phyloP scores from a whole-genome alignment of 2,113 vertebrate genomes.

The Sinocyclocheilus anophthalmus region DNA sequence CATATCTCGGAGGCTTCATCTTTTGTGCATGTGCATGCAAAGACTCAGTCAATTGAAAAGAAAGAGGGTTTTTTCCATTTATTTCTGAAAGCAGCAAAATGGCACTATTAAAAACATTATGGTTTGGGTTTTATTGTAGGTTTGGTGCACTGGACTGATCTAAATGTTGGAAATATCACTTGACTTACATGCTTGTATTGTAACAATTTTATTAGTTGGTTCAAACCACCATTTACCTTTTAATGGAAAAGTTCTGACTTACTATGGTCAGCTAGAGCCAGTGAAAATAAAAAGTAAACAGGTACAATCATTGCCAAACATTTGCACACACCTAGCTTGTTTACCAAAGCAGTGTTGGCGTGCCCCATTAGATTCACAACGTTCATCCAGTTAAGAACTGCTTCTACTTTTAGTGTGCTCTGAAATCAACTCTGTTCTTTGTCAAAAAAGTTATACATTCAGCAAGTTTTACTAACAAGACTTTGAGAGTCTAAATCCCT shows the following conservation, averaged over 20 bases:
- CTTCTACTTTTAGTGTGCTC: background rate
- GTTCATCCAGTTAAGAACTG: conserved; percentile 11
- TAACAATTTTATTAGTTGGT: background rate
- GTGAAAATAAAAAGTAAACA: background rate
- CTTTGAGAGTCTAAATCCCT: background rate
- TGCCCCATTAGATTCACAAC: background rate
- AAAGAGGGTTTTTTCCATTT: background rate
- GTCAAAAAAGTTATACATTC: background rate
- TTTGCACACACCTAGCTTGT: background rate
- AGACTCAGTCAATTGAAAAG: background rate
- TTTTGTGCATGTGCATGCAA: background rate
- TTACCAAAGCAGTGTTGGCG: background rate
- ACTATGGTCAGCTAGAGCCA: background rate
- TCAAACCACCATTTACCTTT: background rate
- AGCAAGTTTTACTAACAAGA: conserved; percentile 1
- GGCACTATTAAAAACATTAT: background rate
- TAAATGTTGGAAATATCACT: background rate
- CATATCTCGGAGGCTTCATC: background rate
- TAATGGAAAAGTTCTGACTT: background rate
- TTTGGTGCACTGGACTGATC: background rate
- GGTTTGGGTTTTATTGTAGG: background rate
- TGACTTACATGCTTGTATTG: background rate
- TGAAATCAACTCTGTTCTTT: background rate
- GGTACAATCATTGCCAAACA: conserved; percentile 18
- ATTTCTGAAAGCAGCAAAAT: background rate